phyloP scores from a whole-genome alignment of 2,888 invertebrate genomes.

The Bellardia bayeri region DNA sequence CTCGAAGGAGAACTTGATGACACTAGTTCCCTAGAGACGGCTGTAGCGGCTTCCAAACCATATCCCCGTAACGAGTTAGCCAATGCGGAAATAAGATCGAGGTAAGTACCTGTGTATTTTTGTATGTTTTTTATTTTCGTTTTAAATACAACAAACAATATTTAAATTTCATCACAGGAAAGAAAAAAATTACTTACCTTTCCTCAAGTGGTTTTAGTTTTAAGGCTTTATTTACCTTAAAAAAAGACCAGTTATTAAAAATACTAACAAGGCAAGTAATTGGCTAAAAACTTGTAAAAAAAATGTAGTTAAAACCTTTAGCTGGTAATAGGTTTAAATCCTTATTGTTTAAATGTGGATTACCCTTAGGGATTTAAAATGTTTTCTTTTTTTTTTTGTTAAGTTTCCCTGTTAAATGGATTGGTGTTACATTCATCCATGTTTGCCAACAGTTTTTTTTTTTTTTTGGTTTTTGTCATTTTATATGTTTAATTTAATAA shows the following conservation, averaged over 20 bases:
- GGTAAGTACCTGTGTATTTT: constrained; percentile 77
- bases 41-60: constrained; percentile 88
- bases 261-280: background rate
- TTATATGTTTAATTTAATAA: constrained; percentile 16
- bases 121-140: background rate
- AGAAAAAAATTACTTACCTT: background rate
- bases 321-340: background rate
- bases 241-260: background rate
- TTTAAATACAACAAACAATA: background rate
- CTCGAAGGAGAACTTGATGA: constrained; percentile 89
- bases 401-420: background rate
- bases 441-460: background rate
- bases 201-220: background rate
- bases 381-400: background rate
- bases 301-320: constrained; percentile 12
- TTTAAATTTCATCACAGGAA: constrained; percentile 5
- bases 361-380: background rate
- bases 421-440: background rate
- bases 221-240: background rate
- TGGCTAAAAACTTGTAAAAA: background rate
- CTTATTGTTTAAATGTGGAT: background rate
- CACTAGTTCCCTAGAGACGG: constrained; percentile 85
- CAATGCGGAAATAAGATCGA: constrained; percentile 87
- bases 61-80: constrained; percentile 86
- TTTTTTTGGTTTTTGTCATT: background rate